phyloP scores from a whole-genome alignment of 2,797 vertebrate species.

The Sebastolobus alascanus region DNA sequence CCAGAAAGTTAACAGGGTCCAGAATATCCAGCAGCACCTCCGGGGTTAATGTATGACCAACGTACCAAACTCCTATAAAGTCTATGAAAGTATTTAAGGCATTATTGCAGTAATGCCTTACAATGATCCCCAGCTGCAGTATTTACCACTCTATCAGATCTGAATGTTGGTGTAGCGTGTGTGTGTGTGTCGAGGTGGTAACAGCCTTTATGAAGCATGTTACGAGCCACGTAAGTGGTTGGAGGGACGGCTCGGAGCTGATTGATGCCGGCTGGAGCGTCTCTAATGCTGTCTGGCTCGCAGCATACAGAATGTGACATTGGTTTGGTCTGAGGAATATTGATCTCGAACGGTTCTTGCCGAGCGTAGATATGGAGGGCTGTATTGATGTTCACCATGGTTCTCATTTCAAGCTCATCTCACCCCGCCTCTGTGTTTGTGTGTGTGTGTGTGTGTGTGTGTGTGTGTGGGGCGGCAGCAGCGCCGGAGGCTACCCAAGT shows the following conservation, averaged over 20 bases:
- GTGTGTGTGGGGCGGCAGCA: conserved; percentile 28
- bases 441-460: conserved; percentile 48
- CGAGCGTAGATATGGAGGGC: conserved; percentile 63
- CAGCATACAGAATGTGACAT: conserved; percentile 74
- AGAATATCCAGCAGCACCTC: neutral
- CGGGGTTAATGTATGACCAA: neutral
- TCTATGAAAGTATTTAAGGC: neutral
- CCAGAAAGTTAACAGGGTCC: neutral
- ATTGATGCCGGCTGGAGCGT: conserved; percentile 66
- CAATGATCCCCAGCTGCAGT: conserved; percentile 5
- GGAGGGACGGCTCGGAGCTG: conserved; percentile 55
- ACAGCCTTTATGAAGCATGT: conserved; percentile 69
- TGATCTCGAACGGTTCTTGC: conserved; percentile 70
- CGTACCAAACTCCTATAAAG: neutral
- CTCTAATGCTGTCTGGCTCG: conserved; percentile 72
- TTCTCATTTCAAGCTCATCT: conserved; percentile 78
- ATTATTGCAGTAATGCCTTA: neutral
- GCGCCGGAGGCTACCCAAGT: conserved; percentile 73
- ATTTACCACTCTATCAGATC: conserved; percentile 28
- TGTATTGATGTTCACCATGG: conserved; percentile 76
- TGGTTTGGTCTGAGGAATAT: conserved; percentile 75
- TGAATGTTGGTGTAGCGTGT: conserved; percentile 26
- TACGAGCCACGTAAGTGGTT: conserved; percentile 55
- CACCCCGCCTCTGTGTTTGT: conserved; percentile 50
- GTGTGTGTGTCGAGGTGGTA: conserved; percentile 41